A percentile compares a stretch with the other conserved stretches of the same genome.
Evolutionary conservation across 2,113 vertebrate genomes (phyloP).

Genomic region (Brienomyrus brachyistius): DNA sequence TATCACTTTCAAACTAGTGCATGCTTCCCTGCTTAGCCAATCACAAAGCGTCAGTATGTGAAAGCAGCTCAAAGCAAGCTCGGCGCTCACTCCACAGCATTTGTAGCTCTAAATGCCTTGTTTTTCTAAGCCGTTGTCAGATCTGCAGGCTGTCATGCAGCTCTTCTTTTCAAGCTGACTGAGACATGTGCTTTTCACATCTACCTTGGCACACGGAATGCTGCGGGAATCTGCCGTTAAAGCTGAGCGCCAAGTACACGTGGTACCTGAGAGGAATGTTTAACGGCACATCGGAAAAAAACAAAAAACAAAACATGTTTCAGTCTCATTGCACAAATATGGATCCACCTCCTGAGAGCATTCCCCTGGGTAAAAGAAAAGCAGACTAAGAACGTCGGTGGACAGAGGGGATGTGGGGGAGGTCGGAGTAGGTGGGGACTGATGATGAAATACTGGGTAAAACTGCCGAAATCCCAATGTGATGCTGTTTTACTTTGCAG

Average conservation of each 20-base stretch:
- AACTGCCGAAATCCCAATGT: neutral
- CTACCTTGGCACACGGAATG: neutral
- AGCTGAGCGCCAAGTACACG: neutral
- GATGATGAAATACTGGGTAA: neutral
- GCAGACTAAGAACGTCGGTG: neutral
- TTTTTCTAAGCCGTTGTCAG: neutral
- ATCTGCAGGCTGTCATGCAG: neutral
- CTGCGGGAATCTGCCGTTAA: neutral
- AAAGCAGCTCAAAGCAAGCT: neutral
- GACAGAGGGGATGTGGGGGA: neutral
- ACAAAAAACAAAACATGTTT: neutral
- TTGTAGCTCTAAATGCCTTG: neutral
- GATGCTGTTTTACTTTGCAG: neutral
- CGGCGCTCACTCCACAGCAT: neutral
- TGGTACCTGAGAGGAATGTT: neutral
- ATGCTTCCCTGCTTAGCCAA: neutral
- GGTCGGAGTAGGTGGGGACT: neutral
- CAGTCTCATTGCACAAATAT: neutral
- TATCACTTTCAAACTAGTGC: neutral
- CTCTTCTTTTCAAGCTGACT: neutral
- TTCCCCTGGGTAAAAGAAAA: neutral
- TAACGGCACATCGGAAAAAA: neutral
- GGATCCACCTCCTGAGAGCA: neutral
- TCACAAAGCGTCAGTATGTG: neutral
- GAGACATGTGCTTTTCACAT: neutral